Conservation (phyloP, 2,113 vertebrate species). For the Phalacrocorax aristotelis region DNA sequence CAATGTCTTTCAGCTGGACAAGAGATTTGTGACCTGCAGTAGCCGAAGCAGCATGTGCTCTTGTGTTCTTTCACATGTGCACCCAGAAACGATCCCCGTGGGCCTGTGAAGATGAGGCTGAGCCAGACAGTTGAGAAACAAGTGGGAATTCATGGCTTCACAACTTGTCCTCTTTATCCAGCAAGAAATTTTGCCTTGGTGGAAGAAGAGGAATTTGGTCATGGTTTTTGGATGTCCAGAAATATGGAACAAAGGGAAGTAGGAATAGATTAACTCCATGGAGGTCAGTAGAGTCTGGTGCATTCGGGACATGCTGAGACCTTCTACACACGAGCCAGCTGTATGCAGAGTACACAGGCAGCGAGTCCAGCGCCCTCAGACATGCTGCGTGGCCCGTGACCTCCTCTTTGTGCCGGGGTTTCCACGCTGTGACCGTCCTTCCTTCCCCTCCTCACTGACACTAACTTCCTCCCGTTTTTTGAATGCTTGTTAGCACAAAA, state of each 20-base stretch:
- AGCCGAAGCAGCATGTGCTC: not conserved
- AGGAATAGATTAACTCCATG: accelerated
- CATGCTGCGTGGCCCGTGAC: accelerated
- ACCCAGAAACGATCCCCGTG: not conserved
- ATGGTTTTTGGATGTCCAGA: not conserved
- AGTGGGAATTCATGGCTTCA: not conserved
- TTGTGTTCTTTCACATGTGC: not conserved
- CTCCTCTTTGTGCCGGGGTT: not conserved
- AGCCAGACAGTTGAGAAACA: not conserved
- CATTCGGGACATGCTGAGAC: not conserved
- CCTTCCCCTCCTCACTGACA: not conserved
- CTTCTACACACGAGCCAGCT: not conserved
- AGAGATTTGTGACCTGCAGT: not conserved
- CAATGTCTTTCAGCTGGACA: not conserved
- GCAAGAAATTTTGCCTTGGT: not conserved
- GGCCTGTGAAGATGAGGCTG: not conserved
- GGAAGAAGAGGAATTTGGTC: not conserved
- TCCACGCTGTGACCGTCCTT: not conserved
- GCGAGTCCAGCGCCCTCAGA: not conserved
- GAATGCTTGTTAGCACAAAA: accelerated
- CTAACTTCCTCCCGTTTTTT: not conserved
- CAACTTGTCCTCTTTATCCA: not conserved
- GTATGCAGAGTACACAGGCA: accelerated
- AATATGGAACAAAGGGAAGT: accelerated
- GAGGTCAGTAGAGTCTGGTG: no score